These are phyloP conservation scores for Pyrgus malvae DNA, from an alignment of 2,888 invertebrate genomes.

Conservation along the genomic window DNA sequence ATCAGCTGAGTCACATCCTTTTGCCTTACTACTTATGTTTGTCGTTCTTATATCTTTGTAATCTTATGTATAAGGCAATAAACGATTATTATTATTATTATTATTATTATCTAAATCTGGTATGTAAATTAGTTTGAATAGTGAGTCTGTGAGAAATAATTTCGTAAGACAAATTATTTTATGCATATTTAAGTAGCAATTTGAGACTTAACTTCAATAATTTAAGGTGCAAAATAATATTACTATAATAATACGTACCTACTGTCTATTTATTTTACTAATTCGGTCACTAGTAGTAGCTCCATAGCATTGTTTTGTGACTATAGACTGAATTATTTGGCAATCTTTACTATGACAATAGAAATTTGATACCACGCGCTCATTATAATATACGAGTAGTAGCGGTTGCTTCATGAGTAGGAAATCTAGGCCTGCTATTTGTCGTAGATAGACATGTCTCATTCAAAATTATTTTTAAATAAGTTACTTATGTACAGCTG, in stretches of 20 bases:
- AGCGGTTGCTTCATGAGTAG: too few relatives aligned
- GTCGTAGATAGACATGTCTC: too few relatives aligned
- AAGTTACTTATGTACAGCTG: too few relatives aligned
- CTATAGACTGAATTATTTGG: slow-evolving; percentile 16
- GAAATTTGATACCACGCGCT: slow-evolving; percentile 14
- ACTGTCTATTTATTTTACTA: slow-evolving; percentile 9
- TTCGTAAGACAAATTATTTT: slow-evolving; percentile 17
- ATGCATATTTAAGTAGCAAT: not conserved
- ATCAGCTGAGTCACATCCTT: too few relatives aligned
- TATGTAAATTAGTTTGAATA: slow-evolving; percentile 22
- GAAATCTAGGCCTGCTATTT: too few relatives aligned
- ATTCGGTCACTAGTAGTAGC: slow-evolving; percentile 17
- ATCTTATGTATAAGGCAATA: too few relatives aligned
- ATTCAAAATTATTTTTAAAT: too few relatives aligned
- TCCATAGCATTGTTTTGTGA: slow-evolving; percentile 5
- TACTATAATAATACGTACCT: not conserved
- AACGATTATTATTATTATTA: too few relatives aligned
- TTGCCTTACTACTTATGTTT: too few relatives aligned
- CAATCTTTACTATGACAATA: slow-evolving; percentile 14
- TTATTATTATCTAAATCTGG: too few relatives aligned
- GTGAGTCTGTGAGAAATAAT: slow-evolving; percentile 22
- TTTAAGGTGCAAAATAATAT: slow-evolving; percentile 8
- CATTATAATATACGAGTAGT: not conserved
- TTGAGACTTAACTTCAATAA: not conserved
- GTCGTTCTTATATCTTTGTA: too few relatives aligned